Percentiles rank a stretch among this genome's conserved stretches.
Conservation (phyloP, 2,888 invertebrate genomes). For the Quadroppia sp. region DNA sequence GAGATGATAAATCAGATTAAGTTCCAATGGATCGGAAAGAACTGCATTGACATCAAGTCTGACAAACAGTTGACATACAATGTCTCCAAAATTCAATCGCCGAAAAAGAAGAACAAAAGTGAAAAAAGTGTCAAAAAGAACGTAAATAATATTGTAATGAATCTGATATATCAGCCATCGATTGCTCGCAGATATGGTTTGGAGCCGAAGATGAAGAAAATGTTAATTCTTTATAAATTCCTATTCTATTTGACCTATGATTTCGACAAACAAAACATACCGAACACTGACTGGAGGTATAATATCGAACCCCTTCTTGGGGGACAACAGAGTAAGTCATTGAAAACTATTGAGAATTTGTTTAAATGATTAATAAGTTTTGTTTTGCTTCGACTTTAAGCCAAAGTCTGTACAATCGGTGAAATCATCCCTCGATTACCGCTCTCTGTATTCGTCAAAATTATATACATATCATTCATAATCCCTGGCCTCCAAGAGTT, state of each 20-base stretch:
- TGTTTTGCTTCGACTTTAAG: background rate
- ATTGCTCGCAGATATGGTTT: conserved; percentile 52
- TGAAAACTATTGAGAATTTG: background rate
- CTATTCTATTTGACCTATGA: conserved; percentile 64
- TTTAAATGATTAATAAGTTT: conserved; percentile 8
- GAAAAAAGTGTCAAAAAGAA: background rate
- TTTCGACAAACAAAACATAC: conserved; percentile 4
- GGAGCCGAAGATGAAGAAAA: conserved; percentile 63
- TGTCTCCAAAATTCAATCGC: background rate
- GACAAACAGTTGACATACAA: conserved; percentile 13
- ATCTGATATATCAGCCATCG: conserved; percentile 39
- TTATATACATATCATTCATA: conserved; percentile 61
- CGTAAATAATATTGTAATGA: conserved; percentile 6
- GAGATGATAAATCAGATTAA: conserved; percentile 63
- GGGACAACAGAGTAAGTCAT: conserved; percentile 55
- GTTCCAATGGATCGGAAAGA: conserved; percentile 56
- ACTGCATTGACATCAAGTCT: conserved; percentile 40
- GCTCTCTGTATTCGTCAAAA: conserved; percentile 64
- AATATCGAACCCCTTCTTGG: conserved; percentile 56
- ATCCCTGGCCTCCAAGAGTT: conserved; percentile 60
- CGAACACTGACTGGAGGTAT: conserved; percentile 33
- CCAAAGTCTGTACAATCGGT: conserved; percentile 66
- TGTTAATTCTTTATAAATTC: conserved; percentile 64
- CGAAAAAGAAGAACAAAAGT: background rate
- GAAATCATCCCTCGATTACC: conserved; percentile 68